phyloP scores from a whole-genome alignment of 1,140 invertebrate genomes.

The Lycorma delicatula region DNA sequence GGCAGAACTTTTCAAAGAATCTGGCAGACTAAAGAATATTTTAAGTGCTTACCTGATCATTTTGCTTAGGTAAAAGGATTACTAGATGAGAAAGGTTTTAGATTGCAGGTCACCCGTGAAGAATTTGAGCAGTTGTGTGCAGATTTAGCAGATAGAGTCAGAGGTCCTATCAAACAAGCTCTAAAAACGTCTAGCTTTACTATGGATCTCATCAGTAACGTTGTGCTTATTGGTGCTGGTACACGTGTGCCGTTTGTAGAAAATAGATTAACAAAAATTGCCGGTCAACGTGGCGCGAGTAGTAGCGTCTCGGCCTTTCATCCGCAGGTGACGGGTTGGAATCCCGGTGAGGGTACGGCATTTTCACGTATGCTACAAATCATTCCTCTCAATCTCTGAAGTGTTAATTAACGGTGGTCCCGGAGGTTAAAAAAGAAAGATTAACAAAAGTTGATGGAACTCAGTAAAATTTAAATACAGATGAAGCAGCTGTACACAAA shows the following conservation, averaged over 20 bases:
- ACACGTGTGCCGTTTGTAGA: constrained; percentile 90
- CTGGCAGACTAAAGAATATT: constrained; percentile 90
- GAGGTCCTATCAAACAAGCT: constrained; percentile 73
- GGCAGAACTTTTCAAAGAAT: constrained; percentile 95
- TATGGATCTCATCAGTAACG: constrained; percentile 58
- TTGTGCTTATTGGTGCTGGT: constrained; percentile 90
- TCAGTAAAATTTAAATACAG: constrained; percentile 96
- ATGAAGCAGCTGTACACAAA: constrained; percentile 92
- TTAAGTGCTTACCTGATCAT: constrained; percentile 90
- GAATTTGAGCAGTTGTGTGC: constrained; percentile 76
- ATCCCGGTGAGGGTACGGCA: too few relatives aligned
- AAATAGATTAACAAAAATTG: constrained; percentile 59
- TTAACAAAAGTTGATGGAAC: too few relatives aligned
- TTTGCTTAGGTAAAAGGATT: constrained; percentile 84
- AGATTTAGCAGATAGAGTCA: constrained; percentile 77
- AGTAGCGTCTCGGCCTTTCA: too few relatives aligned
- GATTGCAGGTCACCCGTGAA: constrained; percentile 70
- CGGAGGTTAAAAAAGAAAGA: too few relatives aligned
- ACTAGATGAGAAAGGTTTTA: constrained; percentile 92
- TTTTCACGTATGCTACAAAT: too few relatives aligned
- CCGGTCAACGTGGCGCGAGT: too few relatives aligned
- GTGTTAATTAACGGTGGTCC: too few relatives aligned
- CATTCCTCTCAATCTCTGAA: too few relatives aligned
- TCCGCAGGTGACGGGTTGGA: too few relatives aligned
- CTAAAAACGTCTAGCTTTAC: constrained; percentile 69